Conservation (phyloP, 2,888 invertebrate genomes). For the Crepidodera aurea region DNA sequence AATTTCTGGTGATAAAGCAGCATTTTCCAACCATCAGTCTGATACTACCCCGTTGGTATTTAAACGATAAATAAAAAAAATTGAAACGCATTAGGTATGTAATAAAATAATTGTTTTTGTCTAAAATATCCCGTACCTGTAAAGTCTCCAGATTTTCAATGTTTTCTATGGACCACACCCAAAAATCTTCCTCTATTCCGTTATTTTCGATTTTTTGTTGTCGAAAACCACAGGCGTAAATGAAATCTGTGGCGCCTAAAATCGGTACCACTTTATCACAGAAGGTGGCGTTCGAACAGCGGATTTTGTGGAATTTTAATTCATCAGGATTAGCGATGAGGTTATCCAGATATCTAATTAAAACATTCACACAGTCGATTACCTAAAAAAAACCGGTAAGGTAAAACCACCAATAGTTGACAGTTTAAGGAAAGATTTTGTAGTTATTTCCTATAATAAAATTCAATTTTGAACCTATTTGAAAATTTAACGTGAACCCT, state of each 20-base stretch:
- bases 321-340: conserved; percentile 85
- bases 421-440: too few relatives aligned
- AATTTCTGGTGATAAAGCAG: too few relatives aligned
- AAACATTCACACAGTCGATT: conserved; percentile 81
- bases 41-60: too few relatives aligned
- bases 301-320: conserved; percentile 89
- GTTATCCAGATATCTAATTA: conserved; percentile 91
- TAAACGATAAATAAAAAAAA: too few relatives aligned
- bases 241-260: conserved; percentile 82
- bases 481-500: too few relatives aligned
- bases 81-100: too few relatives aligned
- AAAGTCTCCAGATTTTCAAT: conserved; percentile 67
- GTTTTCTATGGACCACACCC: conserved; percentile 71
- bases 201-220: conserved; percentile 67
- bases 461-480: too few relatives aligned
- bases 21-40: too few relatives aligned
- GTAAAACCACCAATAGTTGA: too few relatives aligned
- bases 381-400: conserved; percentile 66
- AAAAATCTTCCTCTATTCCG: conserved; percentile 70
- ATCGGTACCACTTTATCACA: conserved; percentile 81
- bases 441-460: too few relatives aligned
- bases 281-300: conserved; percentile 82
- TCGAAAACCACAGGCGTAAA: conserved; percentile 84
- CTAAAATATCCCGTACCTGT: too few relatives aligned
- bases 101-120: too few relatives aligned